Evolutionary conservation across 2,113 vertebrate species (phyloP), one percentile per base, ranked within the genome.

Genomic region (Platysteira castanea): DNA sequence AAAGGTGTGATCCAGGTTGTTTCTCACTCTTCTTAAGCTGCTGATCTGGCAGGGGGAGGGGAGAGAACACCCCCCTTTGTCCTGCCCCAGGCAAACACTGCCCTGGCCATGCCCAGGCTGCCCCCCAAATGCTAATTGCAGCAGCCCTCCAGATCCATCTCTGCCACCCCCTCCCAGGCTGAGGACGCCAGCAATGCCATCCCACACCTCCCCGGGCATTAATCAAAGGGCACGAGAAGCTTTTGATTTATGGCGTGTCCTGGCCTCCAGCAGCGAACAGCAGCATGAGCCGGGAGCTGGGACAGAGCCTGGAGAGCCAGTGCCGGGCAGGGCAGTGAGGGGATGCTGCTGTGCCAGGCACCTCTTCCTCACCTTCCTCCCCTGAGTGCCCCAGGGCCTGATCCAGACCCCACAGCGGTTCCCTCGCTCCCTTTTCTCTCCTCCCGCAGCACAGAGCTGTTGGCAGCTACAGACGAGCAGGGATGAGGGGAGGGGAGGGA

Each of bases 381-480:
- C 37, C 65, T 47, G 69, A 53, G 69, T 27, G 10, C n/a, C 52
- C 33, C 57, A 27, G 26, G 1, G 3, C 44, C 31, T 1, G 1
- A 4, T 1, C 50, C 6, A 2, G 23, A 60, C 39, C 33, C 49
- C 1, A 0, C 4, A 0, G 8, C 4, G 9, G 2, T 3, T 35
- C 67, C 71, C 26, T n/a, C 1, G 0, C 14, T 80, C 30, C 42
- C 10, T 75, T 23, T 35, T 8, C 37, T 15, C 54, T 16, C 26
- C 9, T 86, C 11, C n/a, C 5, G 4, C 2, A 1, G 42, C 41
- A 24, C 77, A 30, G 53, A 37, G 1, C 23, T 22, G 46, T 53
- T n/a, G 50, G 50, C 53, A 80, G 52, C 71, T 35, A 3, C 0
- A 4, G 69, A 61, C 63, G 35, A 76, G 47, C 31, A 13, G 44